Conservation (phyloP, 2,888 invertebrate species). For the Chalcosyrphus nemorum region DNA sequence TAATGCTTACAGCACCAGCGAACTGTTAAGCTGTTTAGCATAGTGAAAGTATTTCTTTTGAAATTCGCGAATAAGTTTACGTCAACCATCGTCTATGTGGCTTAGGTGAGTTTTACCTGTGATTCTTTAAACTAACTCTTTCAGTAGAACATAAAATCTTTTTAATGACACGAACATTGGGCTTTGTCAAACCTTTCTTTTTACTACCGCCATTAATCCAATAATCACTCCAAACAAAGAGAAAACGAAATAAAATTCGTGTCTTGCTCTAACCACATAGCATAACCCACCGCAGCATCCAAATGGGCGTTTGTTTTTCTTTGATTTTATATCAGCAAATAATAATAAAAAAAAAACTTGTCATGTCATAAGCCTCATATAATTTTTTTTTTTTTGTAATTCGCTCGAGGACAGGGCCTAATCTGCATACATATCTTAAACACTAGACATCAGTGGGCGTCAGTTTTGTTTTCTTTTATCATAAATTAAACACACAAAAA, state of each 20-base stretch:
- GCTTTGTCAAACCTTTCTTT: conserved; percentile 1
- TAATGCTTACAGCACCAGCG: too few relatives aligned
- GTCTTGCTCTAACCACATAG: background rate
- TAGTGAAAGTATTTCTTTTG: too few relatives aligned
- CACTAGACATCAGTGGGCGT: conserved; percentile 40
- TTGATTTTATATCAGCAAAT: conserved; percentile 24
- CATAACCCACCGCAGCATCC: background rate
- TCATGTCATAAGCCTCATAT: conserved; percentile 34
- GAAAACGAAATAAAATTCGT: background rate
- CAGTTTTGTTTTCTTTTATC: conserved; percentile 15
- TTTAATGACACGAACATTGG: too few relatives aligned
- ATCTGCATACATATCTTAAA: conserved; percentile 42
- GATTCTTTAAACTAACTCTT: too few relatives aligned
- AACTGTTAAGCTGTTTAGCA: too few relatives aligned
- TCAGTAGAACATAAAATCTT: too few relatives aligned
- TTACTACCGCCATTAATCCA: conserved; percentile 14
- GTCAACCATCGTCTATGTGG: too few relatives aligned
- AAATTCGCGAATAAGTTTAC: too few relatives aligned
- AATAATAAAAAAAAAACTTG: conserved; percentile 8
- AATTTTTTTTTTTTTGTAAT: conserved; percentile 31
- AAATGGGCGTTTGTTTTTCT: conserved; percentile 55
- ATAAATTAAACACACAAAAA: conserved; percentile 26
- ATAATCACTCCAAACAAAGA: background rate
- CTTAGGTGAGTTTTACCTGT: too few relatives aligned
- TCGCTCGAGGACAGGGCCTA: conserved; percentile 46